These are phyloP conservation scores for Plectropomus leopardus DNA, from an alignment of 2,113 vertebrate genomes.

Conservation along the genomic window DNA sequence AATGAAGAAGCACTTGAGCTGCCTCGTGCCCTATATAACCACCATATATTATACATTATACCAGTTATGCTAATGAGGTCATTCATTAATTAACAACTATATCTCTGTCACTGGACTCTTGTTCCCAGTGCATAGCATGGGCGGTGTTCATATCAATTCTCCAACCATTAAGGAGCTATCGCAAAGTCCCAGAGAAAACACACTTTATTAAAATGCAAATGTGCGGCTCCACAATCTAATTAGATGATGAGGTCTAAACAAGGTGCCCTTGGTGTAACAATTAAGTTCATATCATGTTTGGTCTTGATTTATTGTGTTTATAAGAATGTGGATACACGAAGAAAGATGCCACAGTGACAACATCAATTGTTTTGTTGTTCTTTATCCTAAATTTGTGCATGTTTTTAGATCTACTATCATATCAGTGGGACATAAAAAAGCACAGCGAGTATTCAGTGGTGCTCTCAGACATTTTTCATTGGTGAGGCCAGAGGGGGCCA, in stretches of 20 bases:
- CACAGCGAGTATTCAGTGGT: no score
- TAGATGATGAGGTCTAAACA: constrained; percentile 37
- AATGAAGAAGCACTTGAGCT: constrained; percentile 45
- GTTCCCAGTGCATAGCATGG: constrained; percentile 34
- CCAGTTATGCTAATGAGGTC: constrained; percentile 55
- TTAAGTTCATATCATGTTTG: constrained; percentile 28
- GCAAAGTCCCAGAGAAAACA: constrained; percentile 48
- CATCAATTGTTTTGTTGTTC: no score
- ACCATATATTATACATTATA: constrained; percentile 41
- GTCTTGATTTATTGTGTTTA: constrained; percentile 3
- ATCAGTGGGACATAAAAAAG: background rate
- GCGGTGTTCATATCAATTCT: constrained; percentile 27
- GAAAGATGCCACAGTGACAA: background rate
- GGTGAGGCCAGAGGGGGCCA: no score
- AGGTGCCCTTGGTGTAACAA: constrained; percentile 61
- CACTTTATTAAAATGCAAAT: constrained; percentile 72
- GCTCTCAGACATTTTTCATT: no score
- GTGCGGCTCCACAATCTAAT: constrained; percentile 39
- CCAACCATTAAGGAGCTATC: constrained; percentile 27
- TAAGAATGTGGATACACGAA: background rate
- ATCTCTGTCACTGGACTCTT: constrained; percentile 43
- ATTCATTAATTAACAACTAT: constrained; percentile 55
- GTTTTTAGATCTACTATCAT: background rate
- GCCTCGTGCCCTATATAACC: constrained; percentile 30
- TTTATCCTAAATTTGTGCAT: background rate